Conservation (phyloP, 2,888 invertebrate species). For the Ophion slaviceki region DNA sequence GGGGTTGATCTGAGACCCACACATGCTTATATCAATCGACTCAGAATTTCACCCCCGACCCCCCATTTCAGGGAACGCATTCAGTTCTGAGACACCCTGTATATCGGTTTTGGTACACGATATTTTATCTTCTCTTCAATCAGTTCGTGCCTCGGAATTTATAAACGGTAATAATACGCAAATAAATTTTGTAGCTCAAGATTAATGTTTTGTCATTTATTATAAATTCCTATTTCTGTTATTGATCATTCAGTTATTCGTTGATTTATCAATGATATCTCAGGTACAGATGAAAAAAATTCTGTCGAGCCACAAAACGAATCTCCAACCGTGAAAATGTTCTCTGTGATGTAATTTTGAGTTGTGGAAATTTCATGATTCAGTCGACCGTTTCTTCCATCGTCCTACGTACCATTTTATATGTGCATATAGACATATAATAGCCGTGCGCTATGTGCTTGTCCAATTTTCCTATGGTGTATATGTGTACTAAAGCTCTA, state of each 20-base stretch:
- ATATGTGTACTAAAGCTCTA: constrained; percentile 22
- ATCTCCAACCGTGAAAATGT: constrained; percentile 29
- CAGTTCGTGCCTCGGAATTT: not conserved
- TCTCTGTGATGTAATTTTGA: constrained; percentile 24
- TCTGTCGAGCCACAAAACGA: not conserved
- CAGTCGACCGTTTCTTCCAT: constrained; percentile 23
- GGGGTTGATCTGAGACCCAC: no score
- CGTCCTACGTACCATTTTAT: constrained; percentile 14
- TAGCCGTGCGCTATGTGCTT: constrained; percentile 3
- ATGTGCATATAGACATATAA: constrained; percentile 18
- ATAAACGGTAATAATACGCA: no score
- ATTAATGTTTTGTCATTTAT: no score
- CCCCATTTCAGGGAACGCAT: no score
- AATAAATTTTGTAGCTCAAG: no score
- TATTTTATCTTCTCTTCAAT: not conserved
- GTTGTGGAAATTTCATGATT: constrained; percentile 35
- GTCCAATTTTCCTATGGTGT: constrained; percentile 8
- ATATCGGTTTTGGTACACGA: not conserved
- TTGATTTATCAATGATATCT: no score
- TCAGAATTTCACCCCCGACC: no score
- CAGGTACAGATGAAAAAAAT: not conserved
- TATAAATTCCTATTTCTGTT: no score
- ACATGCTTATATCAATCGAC: no score
- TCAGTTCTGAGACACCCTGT: no score
- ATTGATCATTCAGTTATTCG: no score